phyloP scores from a whole-genome alignment of 2,888 invertebrate genomes.

The Drosophila merina region DNA sequence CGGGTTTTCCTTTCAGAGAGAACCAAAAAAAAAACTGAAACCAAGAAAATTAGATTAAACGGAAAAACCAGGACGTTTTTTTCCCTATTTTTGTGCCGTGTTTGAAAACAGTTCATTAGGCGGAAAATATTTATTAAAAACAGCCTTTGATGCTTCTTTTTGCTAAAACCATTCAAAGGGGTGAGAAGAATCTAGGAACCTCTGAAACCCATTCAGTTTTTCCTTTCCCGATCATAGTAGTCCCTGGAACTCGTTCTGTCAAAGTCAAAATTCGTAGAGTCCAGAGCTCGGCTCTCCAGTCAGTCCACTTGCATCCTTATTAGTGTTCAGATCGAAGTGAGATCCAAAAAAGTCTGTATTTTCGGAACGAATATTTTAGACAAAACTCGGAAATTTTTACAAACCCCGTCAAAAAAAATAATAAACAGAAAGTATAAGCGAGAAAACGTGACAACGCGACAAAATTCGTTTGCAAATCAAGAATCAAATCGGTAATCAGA shows the following conservation, averaged over 20 bases:
- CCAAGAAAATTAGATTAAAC: neutral
- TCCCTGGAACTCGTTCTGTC: neutral
- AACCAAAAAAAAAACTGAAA: neutral
- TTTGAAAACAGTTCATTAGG: neutral
- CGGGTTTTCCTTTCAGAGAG: slow-evolving; percentile 19
- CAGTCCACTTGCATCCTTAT: neutral
- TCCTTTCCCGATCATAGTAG: neutral
- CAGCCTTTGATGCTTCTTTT: too few relatives aligned
- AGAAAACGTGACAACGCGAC: too few relatives aligned
- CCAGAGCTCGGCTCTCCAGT: neutral
- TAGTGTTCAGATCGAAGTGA: neutral
- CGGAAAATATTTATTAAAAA: neutral
- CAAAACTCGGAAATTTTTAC: neutral
- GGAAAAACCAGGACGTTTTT: neutral
- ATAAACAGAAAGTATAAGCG: too few relatives aligned
- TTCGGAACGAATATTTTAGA: neutral
- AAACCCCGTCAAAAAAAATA: too few relatives aligned
- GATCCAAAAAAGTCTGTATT: neutral
- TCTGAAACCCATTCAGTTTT: too few relatives aligned
- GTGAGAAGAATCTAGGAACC: too few relatives aligned
- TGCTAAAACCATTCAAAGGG: too few relatives aligned
- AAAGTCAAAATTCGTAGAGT: neutral
- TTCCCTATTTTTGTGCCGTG: neutral
- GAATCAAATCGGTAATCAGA: neutral
- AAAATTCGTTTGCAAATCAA: neutral